phyloP scores from a whole-genome alignment of 2,797 vertebrate genomes.

The Spinus pinus region DNA sequence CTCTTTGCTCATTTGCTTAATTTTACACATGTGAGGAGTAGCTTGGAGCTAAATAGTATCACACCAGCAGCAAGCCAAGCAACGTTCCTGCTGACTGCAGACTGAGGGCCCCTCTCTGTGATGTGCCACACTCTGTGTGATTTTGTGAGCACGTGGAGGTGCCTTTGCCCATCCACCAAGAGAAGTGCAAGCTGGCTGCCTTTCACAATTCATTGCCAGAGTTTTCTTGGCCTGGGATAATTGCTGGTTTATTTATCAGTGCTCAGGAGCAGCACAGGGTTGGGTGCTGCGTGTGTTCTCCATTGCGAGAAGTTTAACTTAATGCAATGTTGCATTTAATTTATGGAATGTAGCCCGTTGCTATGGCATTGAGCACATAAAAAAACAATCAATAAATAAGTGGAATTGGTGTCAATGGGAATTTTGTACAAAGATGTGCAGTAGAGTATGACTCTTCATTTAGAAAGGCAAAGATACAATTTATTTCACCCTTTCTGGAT shows the following conservation, averaged over 20 bases:
- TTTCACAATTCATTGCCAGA: not conserved
- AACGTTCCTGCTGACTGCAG: not conserved
- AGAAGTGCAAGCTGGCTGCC: not conserved
- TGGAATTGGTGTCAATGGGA: slow-evolving; percentile 65
- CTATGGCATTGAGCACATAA: slow-evolving; percentile 49
- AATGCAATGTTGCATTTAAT: slow-evolving; percentile 51
- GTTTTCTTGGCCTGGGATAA: not conserved
- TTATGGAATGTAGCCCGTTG: slow-evolving; percentile 55
- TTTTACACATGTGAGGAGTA: slow-evolving; percentile 52
- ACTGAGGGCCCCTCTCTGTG: fast-evolving
- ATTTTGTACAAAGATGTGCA: slow-evolving; percentile 44
- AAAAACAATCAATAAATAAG: slow-evolving; percentile 67
- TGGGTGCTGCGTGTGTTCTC: not conserved
- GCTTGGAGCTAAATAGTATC: slow-evolving; percentile 38
- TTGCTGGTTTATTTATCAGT: not conserved
- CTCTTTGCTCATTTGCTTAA: slow-evolving; percentile 61
- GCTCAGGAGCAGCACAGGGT: not conserved
- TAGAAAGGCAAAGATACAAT: slow-evolving; percentile 4
- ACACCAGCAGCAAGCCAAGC: not conserved
- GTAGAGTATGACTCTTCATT: slow-evolving; percentile 31
- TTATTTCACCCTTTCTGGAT: not conserved
- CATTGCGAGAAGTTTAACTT: slow-evolving; percentile 40
- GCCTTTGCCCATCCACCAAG: not conserved
- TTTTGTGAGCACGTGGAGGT: not conserved
- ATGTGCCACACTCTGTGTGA: not conserved